phyloP scores from a whole-genome alignment of 2,888 invertebrate genomes.

The Lingula anatina region DNA sequence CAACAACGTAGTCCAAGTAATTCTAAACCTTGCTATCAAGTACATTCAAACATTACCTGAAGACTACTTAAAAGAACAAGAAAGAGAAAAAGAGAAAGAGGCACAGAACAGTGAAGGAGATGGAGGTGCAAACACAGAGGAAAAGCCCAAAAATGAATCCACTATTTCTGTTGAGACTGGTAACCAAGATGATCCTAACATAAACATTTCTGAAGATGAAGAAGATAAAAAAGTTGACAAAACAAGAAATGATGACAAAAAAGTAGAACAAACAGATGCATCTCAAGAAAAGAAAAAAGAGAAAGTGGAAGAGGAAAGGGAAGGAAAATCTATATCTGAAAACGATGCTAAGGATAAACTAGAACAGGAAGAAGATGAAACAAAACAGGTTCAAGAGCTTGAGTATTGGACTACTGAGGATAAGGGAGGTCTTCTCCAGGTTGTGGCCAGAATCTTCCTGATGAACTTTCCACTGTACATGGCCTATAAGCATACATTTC shows the following conservation, averaged over 20 bases:
- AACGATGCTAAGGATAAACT: conserved; percentile 6
- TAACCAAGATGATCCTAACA: conserved; percentile 2
- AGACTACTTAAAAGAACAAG: conserved; percentile 19
- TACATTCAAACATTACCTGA: conserved; percentile 59
- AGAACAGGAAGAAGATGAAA: conserved; percentile 13
- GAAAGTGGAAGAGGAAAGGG: conserved; percentile 14
- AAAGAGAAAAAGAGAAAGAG: conserved; percentile 12
- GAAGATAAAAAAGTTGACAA: conserved; percentile 2
- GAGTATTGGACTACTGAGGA: conserved; percentile 71
- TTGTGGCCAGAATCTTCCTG: conserved; percentile 81
- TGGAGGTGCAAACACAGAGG: conserved; percentile 3
- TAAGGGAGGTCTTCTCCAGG: conserved; percentile 79
- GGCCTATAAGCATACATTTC: conserved; percentile 76
- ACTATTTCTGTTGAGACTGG: not conserved
- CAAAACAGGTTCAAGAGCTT: conserved; percentile 11
- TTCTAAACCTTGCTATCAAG: conserved; percentile 76
- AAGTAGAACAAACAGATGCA: conserved; percentile 3
- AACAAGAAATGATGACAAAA: conserved; percentile 1
- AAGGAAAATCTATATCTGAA: conserved; percentile 4
- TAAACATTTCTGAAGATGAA: no score
- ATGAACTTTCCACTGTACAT: conserved; percentile 73
- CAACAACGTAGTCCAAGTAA: conserved; percentile 80
- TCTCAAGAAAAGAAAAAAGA: conserved; percentile 22
- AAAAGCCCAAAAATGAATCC: conserved; percentile 6
- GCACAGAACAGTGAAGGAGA: conserved; percentile 6